Conservation (phyloP, 2,113 vertebrate genomes). For the Scartelaos histophorus region DNA sequence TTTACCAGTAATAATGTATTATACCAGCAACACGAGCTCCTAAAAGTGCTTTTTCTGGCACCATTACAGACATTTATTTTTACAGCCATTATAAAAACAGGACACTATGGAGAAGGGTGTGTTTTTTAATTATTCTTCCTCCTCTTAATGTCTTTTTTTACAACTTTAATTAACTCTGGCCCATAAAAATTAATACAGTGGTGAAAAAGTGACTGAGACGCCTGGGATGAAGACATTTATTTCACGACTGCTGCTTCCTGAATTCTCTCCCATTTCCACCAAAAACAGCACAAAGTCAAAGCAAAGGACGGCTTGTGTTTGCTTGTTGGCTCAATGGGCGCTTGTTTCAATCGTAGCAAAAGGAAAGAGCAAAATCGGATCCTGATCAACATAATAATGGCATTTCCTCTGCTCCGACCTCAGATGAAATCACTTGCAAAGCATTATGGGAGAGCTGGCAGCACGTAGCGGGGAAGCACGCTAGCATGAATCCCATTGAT, state of each 20-base stretch:
- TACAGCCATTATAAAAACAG: neutral
- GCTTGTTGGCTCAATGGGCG: constrained; percentile 5
- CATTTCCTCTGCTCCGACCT: constrained; percentile 33
- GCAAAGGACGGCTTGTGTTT: constrained; percentile 23
- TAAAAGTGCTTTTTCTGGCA: neutral
- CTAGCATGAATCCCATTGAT: constrained; percentile 52
- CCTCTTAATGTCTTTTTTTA: neutral
- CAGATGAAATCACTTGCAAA: constrained; percentile 53
- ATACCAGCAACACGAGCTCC: neutral
- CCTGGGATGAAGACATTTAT: neutral
- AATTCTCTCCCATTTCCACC: neutral
- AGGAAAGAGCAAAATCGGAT: constrained; percentile 32
- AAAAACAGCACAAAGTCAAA: constrained; percentile 5
- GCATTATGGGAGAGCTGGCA: constrained; percentile 39
- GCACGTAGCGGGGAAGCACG: constrained; percentile 37
- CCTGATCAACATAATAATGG: constrained; percentile 40
- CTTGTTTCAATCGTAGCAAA: constrained; percentile 29
- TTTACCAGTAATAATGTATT: neutral
- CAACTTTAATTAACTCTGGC: constrained; percentile 7
- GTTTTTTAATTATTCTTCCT: neutral
- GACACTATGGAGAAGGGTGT: neutral
- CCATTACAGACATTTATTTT: neutral
- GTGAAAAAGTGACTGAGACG: neutral
- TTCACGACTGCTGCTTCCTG: neutral
- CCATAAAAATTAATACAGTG: constrained; percentile 8